phyloP scores from a whole-genome alignment of 1,140 invertebrate species.

The Megathymus violae region DNA sequence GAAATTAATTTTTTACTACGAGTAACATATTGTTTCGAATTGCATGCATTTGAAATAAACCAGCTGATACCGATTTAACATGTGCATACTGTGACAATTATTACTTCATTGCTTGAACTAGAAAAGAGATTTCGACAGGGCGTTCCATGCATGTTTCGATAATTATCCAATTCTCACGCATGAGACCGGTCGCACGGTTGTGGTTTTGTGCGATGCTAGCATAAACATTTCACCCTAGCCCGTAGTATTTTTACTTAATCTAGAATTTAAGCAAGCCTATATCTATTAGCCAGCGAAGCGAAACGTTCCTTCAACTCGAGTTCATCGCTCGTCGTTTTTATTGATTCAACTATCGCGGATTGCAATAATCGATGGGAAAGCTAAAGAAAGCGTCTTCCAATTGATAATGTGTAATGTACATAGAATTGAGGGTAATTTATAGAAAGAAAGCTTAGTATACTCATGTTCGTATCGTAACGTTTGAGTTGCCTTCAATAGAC shows the following conservation, averaged over 20 bases:
- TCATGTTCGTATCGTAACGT: not conserved
- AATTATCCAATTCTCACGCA: conserved; percentile 30
- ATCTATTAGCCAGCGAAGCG: conserved; percentile 62
- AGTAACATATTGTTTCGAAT: no score
- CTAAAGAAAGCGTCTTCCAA: conserved; percentile 48
- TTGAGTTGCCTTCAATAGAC: not conserved
- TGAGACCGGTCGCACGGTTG: conserved; percentile 31
- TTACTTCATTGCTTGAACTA: conserved; percentile 10
- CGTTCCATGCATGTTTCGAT: conserved; percentile 7
- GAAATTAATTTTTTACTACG: no score
- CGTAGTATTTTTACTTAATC: conserved; percentile 19
- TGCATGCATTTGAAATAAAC: no score
- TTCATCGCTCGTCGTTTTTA: conserved; percentile 70
- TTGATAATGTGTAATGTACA: conserved; percentile 21
- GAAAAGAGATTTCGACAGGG: conserved; percentile 22
- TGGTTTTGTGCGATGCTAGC: conserved; percentile 20
- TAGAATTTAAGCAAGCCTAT: conserved; percentile 37
- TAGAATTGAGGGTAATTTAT: conserved; percentile 19
- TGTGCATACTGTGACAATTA: no score
- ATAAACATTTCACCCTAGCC: conserved; percentile 2
- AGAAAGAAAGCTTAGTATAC: conserved; percentile 11
- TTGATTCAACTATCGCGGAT: conserved; percentile 44
- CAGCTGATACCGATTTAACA: conserved; percentile 1
- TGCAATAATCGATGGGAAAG: conserved; percentile 59
- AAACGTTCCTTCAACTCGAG: conserved; percentile 75